Percentiles rank a stretch among this genome's conserved stretches.
phyloP scores from a whole-genome alignment of 2,888 invertebrate genomes.

The Cryptus armator region DNA sequence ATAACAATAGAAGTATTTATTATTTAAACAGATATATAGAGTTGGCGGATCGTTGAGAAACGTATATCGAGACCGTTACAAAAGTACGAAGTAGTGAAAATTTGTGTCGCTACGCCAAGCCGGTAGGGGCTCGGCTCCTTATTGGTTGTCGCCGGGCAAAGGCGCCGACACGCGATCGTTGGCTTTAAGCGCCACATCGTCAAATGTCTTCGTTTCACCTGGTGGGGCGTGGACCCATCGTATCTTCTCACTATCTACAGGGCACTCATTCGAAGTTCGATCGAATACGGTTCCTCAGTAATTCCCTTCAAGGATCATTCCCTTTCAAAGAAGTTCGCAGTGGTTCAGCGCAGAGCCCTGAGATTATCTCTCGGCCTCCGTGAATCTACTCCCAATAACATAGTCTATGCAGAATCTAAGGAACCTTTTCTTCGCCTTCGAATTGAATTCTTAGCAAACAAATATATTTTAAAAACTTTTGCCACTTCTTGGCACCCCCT shows the following conservation, averaged over 20 bases:
- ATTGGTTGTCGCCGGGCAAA: too few species aligned
- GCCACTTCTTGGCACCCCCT: too few species aligned
- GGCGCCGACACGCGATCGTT: too few species aligned
- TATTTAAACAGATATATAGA: too few species aligned
- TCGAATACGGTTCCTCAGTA: constrained; percentile 42
- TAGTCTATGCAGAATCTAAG: too few species aligned
- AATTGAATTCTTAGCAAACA: constrained; percentile 8
- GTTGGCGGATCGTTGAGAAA: too few species aligned
- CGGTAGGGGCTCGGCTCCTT: too few species aligned
- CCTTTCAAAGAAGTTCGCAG: not conserved
- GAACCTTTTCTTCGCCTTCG: constrained; percentile 13
- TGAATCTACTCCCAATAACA: constrained; percentile 51
- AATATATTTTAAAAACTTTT: constrained; percentile 17
- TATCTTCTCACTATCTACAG: constrained; percentile 28
- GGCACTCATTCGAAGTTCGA: constrained; percentile 34
- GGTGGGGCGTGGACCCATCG: constrained; percentile 24
- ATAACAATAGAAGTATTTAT: too few species aligned
- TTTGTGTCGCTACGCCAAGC: too few species aligned
- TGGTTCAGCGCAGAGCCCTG: constrained; percentile 22
- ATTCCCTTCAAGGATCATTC: constrained; percentile 6
- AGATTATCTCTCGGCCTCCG: constrained; percentile 38
- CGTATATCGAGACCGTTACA: too few species aligned
- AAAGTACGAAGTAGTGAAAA: too few species aligned
- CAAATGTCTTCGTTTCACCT: constrained; percentile 19
- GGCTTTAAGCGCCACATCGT: not conserved